Percentiles rank a stretch among this genome's conserved stretches.
Evolutionary conservation across 2,113 vertebrate genomes (phyloP).

Genomic region (Chaetops frenatus): DNA sequence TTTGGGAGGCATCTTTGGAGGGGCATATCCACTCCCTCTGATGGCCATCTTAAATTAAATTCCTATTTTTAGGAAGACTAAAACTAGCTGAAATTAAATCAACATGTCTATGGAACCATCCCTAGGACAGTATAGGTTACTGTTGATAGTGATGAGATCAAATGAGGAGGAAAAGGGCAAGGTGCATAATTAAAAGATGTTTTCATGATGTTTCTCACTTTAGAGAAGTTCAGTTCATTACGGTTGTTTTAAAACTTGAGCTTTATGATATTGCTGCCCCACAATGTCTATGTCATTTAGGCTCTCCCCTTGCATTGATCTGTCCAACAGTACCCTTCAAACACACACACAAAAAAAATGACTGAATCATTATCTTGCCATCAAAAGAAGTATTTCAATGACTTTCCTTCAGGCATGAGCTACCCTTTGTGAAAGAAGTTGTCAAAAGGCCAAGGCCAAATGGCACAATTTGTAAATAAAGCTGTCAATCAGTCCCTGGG

Average conservation of each 20-base stretch:
- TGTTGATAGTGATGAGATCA: not conserved
- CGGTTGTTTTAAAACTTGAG: not conserved
- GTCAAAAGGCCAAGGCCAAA: conserved; percentile 44
- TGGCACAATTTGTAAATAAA: conserved; percentile 39
- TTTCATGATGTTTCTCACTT: not conserved
- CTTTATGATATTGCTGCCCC: not conserved
- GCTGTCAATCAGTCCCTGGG: not conserved
- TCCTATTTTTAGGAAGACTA: not conserved
- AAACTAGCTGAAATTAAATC: not conserved
- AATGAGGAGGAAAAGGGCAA: not conserved
- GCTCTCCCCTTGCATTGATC: not conserved
- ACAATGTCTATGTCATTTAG: not conserved
- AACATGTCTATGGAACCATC: not conserved
- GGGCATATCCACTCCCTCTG: not conserved
- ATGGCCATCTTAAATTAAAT: not conserved
- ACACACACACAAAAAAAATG: not conserved
- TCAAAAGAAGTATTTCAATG: conserved; percentile 27
- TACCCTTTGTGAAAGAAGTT: conserved; percentile 8
- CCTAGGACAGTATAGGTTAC: not conserved
- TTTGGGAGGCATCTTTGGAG: not conserved
- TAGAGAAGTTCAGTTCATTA: not conserved
- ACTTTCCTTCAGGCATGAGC: conserved; percentile 1
- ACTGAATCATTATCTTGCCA: conserved; percentile 13
- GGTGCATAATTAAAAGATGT: not conserved
- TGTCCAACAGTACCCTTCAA: not conserved